Evolutionary conservation across 2,888 invertebrate genomes (phyloP).

Genomic region (Orthonevra nobilis): DNA sequence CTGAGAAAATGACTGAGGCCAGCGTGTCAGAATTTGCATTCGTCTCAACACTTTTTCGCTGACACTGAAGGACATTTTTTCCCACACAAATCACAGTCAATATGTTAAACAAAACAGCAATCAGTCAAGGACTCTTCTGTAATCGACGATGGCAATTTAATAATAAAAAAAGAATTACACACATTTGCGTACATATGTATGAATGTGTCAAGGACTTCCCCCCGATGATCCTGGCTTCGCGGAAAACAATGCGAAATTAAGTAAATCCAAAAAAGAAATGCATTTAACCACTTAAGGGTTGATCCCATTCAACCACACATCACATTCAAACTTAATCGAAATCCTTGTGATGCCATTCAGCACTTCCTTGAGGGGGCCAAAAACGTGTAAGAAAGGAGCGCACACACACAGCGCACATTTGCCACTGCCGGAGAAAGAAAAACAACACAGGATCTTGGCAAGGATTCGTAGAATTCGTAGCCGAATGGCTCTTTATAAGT

Average conservation of each 20-base stretch:
- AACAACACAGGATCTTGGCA: slow-evolving; percentile 43
- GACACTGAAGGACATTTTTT: slow-evolving; percentile 45
- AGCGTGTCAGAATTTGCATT: slow-evolving; percentile 62
- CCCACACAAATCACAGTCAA: slow-evolving; percentile 44
- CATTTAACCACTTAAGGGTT: slow-evolving; percentile 67
- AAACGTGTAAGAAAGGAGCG: slow-evolving; percentile 27
- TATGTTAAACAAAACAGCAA: slow-evolving; percentile 63
- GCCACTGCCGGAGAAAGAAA: too few relatives aligned
- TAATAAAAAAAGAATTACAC: slow-evolving; percentile 31
- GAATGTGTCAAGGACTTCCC: slow-evolving; percentile 5
- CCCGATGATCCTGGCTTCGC: slow-evolving; percentile 13
- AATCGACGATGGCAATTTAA: slow-evolving; percentile 69
- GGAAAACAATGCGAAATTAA: slow-evolving; percentile 54
- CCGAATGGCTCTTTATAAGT: too few relatives aligned
- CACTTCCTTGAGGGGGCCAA: slow-evolving; percentile 46
- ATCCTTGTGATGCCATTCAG: slow-evolving; percentile 39
- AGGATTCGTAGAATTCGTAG: too few relatives aligned
- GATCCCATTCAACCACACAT: too few relatives aligned
- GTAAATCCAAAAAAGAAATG: slow-evolving; percentile 53
- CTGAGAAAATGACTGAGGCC: slow-evolving; percentile 60
- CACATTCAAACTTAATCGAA: background rate
- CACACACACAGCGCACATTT: too few relatives aligned
- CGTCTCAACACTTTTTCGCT: slow-evolving; percentile 62
- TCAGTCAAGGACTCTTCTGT: slow-evolving; percentile 63
- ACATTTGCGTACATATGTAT: too few relatives aligned